These are phyloP conservation scores for Drosophila lacertosa DNA, from an alignment of 1,140 invertebrate genomes.

Conservation along the genomic window DNA sequence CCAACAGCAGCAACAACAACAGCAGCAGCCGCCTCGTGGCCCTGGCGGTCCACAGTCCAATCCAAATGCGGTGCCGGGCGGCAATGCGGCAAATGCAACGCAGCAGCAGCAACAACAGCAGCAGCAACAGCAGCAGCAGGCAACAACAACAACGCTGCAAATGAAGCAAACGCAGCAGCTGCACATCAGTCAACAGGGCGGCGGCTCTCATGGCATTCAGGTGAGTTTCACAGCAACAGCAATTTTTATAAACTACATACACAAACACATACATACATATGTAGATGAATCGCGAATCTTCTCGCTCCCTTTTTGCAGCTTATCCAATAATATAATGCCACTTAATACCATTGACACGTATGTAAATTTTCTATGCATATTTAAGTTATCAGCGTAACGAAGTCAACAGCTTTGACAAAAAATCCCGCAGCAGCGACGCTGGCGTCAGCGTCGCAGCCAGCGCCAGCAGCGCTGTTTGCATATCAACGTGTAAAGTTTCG, in stretches of 20 bases:
- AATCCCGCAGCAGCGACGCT: constrained; percentile 41
- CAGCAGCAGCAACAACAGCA: constrained; percentile 55
- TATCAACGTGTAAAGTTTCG: constrained; percentile 39
- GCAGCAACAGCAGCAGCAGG: constrained; percentile 65
- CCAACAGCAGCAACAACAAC: constrained; percentile 60
- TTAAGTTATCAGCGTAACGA: constrained; percentile 82
- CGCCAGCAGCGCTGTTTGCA: constrained; percentile 12
- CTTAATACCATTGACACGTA: constrained; percentile 81
- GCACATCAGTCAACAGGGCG: constrained; percentile 91
- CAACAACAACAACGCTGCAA: constrained; percentile 87
- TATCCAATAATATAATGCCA: constrained; percentile 73
- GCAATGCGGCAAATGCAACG: constrained; percentile 57
- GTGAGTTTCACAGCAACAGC: constrained; percentile 84
- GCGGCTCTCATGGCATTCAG: constrained; percentile 89
- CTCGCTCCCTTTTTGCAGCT: constrained; percentile 12
- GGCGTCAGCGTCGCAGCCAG: constrained; percentile 1
- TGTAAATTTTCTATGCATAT: constrained; percentile 78
- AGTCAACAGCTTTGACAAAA: constrained; percentile 78
- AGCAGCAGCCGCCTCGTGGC: constrained; percentile 65
- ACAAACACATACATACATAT: not conserved
- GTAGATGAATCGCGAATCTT: not conserved
- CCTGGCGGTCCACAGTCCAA: constrained; percentile 58
- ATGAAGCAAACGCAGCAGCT: constrained; percentile 94
- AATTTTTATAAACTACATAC: not conserved
- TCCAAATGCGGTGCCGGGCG: constrained; percentile 65